Percentiles rank a stretch among this genome's conserved stretches.
Conservation (phyloP, 2,113 vertebrate species). For the Myocastor coypus region DNA sequence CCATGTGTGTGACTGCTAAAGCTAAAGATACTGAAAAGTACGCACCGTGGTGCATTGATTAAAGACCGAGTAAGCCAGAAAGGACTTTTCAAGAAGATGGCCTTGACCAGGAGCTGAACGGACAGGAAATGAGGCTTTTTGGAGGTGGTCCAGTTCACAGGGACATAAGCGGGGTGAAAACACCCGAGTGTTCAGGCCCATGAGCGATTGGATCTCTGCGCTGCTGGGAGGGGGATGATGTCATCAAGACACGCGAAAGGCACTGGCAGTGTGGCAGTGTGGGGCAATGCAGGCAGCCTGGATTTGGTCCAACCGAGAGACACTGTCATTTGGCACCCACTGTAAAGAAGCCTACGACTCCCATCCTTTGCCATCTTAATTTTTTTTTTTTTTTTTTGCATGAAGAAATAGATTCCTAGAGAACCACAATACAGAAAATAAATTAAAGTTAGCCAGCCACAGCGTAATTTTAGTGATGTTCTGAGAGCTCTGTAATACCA, state of each 20-base stretch:
- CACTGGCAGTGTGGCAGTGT: background rate
- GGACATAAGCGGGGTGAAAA: background rate
- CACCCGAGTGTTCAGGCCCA: background rate
- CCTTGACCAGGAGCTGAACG: background rate
- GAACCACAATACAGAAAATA: background rate
- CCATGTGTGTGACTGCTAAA: background rate
- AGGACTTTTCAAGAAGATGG: background rate
- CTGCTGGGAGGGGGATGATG: background rate
- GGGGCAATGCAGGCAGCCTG: background rate
- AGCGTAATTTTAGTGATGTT: background rate
- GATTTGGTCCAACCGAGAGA: background rate
- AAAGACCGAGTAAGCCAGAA: background rate
- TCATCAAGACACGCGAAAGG: background rate
- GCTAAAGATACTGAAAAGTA: background rate
- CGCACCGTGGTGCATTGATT: background rate
- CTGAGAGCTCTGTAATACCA: background rate
- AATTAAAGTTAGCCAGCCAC: background rate
- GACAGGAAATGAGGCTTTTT: background rate
- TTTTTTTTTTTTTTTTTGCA: background rate
- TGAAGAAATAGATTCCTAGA: constrained; percentile 7
- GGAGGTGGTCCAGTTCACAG: background rate
- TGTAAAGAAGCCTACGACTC: background rate
- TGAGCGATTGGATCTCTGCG: background rate
- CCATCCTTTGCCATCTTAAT: background rate
- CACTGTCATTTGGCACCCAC: background rate